Evolutionary conservation across 2,888 invertebrate species (phyloP).

Genomic region (Julus scandinavius): DNA sequence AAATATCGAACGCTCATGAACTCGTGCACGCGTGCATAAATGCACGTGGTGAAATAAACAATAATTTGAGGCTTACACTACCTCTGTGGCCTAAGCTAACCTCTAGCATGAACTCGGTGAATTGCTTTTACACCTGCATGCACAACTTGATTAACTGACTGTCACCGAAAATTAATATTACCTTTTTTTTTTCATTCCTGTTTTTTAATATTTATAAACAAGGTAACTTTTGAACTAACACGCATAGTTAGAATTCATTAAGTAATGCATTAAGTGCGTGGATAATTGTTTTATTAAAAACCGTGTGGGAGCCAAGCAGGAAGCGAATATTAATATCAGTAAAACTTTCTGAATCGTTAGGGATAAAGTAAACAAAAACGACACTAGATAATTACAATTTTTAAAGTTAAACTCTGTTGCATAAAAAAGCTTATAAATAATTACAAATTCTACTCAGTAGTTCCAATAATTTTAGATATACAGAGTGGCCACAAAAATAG

Average conservation of each 20-base stretch:
- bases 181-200: constrained; percentile 37
- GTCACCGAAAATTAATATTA: constrained; percentile 49
- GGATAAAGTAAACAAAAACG: neutral
- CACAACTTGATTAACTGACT: constrained; percentile 48
- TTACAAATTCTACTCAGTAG: too few species aligned
- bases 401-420: too few species aligned
- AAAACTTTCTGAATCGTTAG: neutral
- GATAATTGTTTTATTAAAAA: neutral
- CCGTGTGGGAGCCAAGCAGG: neutral
- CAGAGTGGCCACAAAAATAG: too few species aligned
- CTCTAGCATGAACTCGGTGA: constrained; percentile 37
- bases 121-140: constrained; percentile 43
- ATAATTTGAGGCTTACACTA: too few species aligned
- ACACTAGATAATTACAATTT: neutral
- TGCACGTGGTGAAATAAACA: too few species aligned
- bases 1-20: too few species aligned
- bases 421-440: too few species aligned
- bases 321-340: neutral
- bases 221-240: constrained; percentile 11
- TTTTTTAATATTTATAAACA: constrained; percentile 2
- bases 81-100: constrained; percentile 17
- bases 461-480: too few species aligned
- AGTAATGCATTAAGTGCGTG: constrained; percentile 18
- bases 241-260: neutral
- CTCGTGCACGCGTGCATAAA: too few species aligned